Evolutionary conservation across 1,140 invertebrate species (phyloP).

Genomic region (Dicyema japonicum): DNA sequence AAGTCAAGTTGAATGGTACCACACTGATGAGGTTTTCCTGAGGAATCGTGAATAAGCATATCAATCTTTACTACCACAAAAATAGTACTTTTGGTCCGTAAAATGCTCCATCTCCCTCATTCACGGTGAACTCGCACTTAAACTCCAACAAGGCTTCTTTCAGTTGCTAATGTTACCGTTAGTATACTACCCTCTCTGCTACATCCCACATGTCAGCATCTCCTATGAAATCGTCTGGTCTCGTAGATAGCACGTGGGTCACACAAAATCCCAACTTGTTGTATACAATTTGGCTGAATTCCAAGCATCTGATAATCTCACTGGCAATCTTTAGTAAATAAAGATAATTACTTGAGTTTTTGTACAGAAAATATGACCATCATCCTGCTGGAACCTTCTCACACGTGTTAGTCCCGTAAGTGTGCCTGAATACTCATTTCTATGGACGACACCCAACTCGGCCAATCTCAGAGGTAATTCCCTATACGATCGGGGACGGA

Average conservation of each 20-base stretch:
- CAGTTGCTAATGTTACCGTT: slow-evolving; percentile 25
- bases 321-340: slow-evolving; percentile 25
- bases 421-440: slow-evolving; percentile 63
- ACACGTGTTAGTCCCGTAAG: slow-evolving; percentile 60
- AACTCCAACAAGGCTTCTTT: slow-evolving; percentile 46
- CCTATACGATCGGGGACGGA: slow-evolving; percentile 45
- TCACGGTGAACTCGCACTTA: slow-evolving; percentile 43
- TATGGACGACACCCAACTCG: slow-evolving; percentile 67
- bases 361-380: slow-evolving; percentile 74
- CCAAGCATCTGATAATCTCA: slow-evolving; percentile 41
- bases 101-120: slow-evolving; percentile 59
- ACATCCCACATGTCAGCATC: slow-evolving; percentile 38
- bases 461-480: slow-evolving; percentile 62
- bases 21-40: slow-evolving; percentile 48
- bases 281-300: slow-evolving; percentile 50
- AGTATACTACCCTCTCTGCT: slow-evolving; percentile 5
- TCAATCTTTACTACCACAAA: too few species aligned
- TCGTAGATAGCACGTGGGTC: slow-evolving; percentile 46
- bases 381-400: slow-evolving; percentile 67
- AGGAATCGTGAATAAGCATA: slow-evolving; percentile 60
- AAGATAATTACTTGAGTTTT: slow-evolving; percentile 28
- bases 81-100: slow-evolving; percentile 71
- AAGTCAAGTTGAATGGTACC: slow-evolving; percentile 83
- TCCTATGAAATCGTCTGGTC: slow-evolving; percentile 61
- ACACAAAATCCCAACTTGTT: slow-evolving; percentile 60